Evolutionary conservation across 2,113 vertebrate genomes (phyloP).

Genomic region (Sphaerodactylus townsendi): DNA sequence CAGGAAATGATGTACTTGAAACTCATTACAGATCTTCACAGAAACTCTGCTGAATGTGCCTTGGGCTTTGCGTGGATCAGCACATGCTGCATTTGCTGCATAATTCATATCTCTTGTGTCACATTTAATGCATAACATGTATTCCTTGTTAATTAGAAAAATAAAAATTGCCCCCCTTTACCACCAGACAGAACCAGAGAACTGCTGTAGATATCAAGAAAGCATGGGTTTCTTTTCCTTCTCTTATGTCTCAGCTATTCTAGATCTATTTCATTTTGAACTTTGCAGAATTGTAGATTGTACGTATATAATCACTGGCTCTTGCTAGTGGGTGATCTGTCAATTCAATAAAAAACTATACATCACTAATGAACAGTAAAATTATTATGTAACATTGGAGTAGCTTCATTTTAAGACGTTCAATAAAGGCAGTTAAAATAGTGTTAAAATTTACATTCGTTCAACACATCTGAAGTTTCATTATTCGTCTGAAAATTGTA

Average conservation of each 20-base stretch:
- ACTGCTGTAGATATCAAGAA: conserved; percentile 61
- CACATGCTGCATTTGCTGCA: conserved; percentile 69
- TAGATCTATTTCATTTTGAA: conserved; percentile 14
- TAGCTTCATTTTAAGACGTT: no score
- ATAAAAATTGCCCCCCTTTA: conserved; percentile 68
- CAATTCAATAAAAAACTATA: background rate
- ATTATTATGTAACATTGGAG: no score
- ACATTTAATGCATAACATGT: conserved; percentile 77
- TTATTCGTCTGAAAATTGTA: no score
- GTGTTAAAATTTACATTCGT: no score
- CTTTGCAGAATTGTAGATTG: background rate
- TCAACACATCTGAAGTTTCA: no score
- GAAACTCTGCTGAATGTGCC: conserved; percentile 67
- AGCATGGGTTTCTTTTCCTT: conserved; percentile 24
- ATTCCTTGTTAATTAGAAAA: conserved; percentile 79
- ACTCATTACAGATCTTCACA: conserved; percentile 76
- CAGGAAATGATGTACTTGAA: conserved; percentile 82
- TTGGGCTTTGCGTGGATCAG: conserved; percentile 74
- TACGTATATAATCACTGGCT: background rate
- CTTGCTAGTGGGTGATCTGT: background rate
- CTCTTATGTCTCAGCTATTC: conserved; percentile 20
- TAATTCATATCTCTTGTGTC: conserved; percentile 82
- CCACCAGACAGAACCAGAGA: conserved; percentile 62
- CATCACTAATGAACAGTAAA: no score
- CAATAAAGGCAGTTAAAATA: no score